Evolutionary conservation across 2,888 invertebrate genomes (phyloP).

Genomic region (Lycaena phlaeas): DNA sequence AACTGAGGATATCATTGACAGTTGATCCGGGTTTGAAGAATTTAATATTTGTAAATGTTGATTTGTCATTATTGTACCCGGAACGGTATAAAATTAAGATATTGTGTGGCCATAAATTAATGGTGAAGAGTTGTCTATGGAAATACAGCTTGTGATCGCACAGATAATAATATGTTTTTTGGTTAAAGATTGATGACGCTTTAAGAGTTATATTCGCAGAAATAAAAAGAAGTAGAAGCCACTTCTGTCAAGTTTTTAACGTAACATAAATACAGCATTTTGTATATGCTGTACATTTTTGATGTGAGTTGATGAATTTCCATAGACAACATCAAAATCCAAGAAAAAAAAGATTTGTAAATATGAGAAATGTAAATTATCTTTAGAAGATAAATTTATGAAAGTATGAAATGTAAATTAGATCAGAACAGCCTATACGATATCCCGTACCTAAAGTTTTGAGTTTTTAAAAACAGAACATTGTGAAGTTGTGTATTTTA

Average conservation of each 20-base stretch:
- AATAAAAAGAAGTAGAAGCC: no score
- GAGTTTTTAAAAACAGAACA: conserved; percentile 68
- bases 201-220: no score
- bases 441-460: conserved; percentile 68
- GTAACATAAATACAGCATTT: no score
- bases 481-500: conserved; percentile 73
- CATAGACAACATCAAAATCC: conserved; percentile 33
- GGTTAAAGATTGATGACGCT: not conserved
- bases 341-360: conserved; percentile 57
- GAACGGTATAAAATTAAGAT: conserved; percentile 60
- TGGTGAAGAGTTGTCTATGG: conserved; percentile 35
- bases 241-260: no score
- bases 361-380: conserved; percentile 54
- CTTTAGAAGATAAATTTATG: conserved; percentile 51
- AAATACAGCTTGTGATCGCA: conserved; percentile 20
- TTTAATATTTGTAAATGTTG: conserved; percentile 22
- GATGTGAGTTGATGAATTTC: conserved; percentile 18
- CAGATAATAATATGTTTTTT: not conserved
- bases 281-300: conserved; percentile 11
- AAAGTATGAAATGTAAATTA: conserved; percentile 52
- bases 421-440: conserved; percentile 54
- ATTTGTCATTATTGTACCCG: conserved; percentile 41
- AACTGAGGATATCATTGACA: conserved; percentile 31
- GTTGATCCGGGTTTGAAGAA: conserved; percentile 14
- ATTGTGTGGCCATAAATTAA: conserved; percentile 64